These are phyloP conservation scores for Campoletis sonorensis DNA, from an alignment of 1,140 invertebrate species.

Conservation along the genomic window DNA sequence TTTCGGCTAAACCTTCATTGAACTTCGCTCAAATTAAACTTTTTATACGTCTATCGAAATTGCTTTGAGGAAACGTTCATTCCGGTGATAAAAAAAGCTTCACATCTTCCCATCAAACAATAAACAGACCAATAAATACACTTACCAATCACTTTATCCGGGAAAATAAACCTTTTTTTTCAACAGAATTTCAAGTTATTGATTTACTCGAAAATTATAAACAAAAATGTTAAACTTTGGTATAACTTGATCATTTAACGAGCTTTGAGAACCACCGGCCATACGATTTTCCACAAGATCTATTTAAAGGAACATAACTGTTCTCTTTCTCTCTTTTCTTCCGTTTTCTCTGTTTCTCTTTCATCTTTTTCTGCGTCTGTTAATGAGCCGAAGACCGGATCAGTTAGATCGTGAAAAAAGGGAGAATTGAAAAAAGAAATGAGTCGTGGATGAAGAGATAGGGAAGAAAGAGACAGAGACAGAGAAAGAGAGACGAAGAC, in stretches of 20 bases:
- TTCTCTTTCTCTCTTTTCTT: neutral
- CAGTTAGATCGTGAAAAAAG: constrained; percentile 1
- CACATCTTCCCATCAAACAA: neutral
- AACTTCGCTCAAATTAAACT: constrained; percentile 20
- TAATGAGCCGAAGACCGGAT: constrained; percentile 45
- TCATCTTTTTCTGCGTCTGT: constrained; percentile 39
- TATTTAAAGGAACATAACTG: neutral
- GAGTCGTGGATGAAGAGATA: neutral
- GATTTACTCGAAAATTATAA: too few relatives aligned
- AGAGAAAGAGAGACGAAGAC: neutral
- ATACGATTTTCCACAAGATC: constrained; percentile 35
- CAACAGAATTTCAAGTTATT: too few relatives aligned
- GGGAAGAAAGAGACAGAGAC: neutral
- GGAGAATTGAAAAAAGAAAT: too few relatives aligned
- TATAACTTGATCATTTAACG: too few relatives aligned
- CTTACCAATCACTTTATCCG: too few relatives aligned
- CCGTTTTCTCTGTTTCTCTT: neutral
- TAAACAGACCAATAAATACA: too few relatives aligned
- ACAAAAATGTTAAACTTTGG: too few relatives aligned
- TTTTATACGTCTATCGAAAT: neutral
- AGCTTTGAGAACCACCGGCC: neutral
- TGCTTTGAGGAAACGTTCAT: neutral
- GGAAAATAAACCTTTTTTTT: too few relatives aligned
- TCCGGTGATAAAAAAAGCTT: neutral
- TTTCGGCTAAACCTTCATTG: constrained; percentile 17